Base-by-base conservation (phyloP, 2,888 invertebrate species). In the Syrista parreyssii region DNA sequence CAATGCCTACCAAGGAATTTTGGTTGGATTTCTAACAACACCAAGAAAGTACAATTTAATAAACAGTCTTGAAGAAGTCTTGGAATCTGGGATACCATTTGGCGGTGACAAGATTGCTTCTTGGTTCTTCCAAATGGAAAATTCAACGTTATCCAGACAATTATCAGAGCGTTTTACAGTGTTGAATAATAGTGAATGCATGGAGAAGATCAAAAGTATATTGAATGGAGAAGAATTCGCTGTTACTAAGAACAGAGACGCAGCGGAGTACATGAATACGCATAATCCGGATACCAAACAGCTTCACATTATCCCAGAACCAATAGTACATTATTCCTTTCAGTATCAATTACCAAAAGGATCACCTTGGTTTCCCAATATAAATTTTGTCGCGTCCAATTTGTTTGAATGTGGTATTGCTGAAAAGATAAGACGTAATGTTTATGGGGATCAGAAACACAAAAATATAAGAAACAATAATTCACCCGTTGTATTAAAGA, bases 291-390 rank as follows among this genome's bases (percentile, higher is more conserved):
- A 71, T 30, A 71, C 11, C n/a, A 71, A 32, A 32, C 71, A 71
- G 15, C 12, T 71, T 71, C 32, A 71, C 9, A 71, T 71, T 71
- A n/a, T 71, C 32, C 71, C 71, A 31, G 71, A 71, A 71, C 71
- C 71, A 32, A 71, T 71, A 31, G 23, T 71, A 15, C 32, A 71
- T 71, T 71, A 31, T 15, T 12, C 30, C 3, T 71, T 31, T 9
- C 30, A 71, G 30, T 71, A 31, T 32, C 30, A 30, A 6, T 12
- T 71, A 31, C 71, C 71, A 31, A 71, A 32, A 32, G 32, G 71
- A 32, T 30, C 32, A 6, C 71, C 71, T 0, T 71, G 71, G 71
- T 30, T 71, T 15, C 12, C 71, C 71, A n/a, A n/a, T n/a, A 12
- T 71, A 30, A 71, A 32, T 15, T 71, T 30, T 2, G 71, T n/a